These are phyloP conservation scores for Hoplostethus atlanticus DNA, from an alignment of 2,797 vertebrate species.

Conservation along the genomic window DNA sequence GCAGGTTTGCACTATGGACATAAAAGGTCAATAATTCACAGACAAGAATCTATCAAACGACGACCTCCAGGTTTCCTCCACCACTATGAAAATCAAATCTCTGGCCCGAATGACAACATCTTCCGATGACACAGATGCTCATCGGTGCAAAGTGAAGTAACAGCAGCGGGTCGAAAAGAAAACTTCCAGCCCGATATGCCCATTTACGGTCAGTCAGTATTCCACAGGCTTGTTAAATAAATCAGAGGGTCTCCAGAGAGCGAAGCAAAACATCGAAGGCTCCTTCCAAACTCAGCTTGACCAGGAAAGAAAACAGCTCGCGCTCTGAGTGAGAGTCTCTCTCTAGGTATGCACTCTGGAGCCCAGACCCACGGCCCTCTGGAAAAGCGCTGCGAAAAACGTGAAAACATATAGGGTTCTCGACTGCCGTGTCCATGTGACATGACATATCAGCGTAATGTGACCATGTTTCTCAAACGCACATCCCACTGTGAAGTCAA, in stretches of 20 bases:
- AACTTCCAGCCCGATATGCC: conserved; percentile 69
- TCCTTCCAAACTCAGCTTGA: conserved; percentile 74
- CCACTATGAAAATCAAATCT: conserved; percentile 30
- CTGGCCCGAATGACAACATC: conserved; percentile 2
- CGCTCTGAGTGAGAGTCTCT: conserved; percentile 63
- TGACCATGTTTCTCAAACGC: background rate
- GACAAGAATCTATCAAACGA: conserved; percentile 6
- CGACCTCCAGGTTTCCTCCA: background rate
- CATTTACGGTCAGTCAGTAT: conserved; percentile 84
- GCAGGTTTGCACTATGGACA: background rate
- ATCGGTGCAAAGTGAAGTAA: conserved; percentile 52
- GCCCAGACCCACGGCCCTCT: background rate
- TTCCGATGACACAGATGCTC: conserved; percentile 45
- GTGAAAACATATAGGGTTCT: background rate
- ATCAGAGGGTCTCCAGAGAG: conserved; percentile 80
- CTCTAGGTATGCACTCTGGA: conserved; percentile 40
- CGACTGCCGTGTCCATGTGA: background rate
- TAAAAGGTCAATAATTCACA: conserved; percentile 2
- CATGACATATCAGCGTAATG: conserved; percentile 1
- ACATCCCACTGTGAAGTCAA: background rate
- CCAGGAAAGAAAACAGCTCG: conserved; percentile 76
- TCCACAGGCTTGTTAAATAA: conserved; percentile 81
- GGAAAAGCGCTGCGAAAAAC: background rate
- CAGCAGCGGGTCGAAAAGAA: conserved; percentile 51
- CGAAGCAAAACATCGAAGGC: conserved; percentile 79